Evolutionary conservation across 2,888 invertebrate genomes (phyloP).

Genomic region (Mystacides longicornis): DNA sequence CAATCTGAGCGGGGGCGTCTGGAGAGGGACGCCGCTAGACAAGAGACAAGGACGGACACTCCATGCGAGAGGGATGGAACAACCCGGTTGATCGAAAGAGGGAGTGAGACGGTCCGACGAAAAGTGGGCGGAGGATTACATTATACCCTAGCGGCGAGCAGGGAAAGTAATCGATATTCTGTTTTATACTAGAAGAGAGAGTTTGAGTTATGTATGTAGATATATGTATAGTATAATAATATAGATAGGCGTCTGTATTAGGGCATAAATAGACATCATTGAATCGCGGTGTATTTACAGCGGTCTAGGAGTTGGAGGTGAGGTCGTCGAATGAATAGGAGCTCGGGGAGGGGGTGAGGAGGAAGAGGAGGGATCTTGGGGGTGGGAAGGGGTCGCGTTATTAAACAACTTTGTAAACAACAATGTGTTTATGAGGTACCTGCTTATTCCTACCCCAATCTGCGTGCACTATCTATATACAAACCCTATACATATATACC

Average conservation of each 20-base stretch:
- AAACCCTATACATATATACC: background rate
- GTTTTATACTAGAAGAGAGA: conserved; percentile 43
- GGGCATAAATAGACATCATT: conserved; percentile 25
- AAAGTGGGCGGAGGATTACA: conserved; percentile 53
- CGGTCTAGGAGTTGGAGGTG: conserved; percentile 12
- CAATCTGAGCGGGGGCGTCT: conserved; percentile 30
- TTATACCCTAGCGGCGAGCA: conserved; percentile 39
- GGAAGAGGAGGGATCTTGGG: background rate
- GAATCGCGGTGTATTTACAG: conserved; percentile 25
- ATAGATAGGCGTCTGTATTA: conserved; percentile 20
- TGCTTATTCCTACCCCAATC: background rate
- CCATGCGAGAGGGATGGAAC: conserved; percentile 32
- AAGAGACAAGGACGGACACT: conserved; percentile 30
- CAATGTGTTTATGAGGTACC: conserved; percentile 22
- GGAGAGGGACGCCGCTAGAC: conserved; percentile 32
- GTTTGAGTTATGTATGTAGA: conserved; percentile 20
- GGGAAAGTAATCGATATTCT: conserved; percentile 55
- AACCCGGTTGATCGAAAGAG: conserved; percentile 32
- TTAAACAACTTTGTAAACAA: conserved; percentile 24
- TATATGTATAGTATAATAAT: background rate
- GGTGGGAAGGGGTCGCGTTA: conserved; percentile 10
- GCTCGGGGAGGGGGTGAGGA: conserved; percentile 5
- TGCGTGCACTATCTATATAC: background rate
- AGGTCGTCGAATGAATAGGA: conserved; percentile 7
- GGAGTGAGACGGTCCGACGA: conserved; percentile 33